Conservation (phyloP, 1,140 invertebrate genomes). For the Drosophila murphyi region DNA sequence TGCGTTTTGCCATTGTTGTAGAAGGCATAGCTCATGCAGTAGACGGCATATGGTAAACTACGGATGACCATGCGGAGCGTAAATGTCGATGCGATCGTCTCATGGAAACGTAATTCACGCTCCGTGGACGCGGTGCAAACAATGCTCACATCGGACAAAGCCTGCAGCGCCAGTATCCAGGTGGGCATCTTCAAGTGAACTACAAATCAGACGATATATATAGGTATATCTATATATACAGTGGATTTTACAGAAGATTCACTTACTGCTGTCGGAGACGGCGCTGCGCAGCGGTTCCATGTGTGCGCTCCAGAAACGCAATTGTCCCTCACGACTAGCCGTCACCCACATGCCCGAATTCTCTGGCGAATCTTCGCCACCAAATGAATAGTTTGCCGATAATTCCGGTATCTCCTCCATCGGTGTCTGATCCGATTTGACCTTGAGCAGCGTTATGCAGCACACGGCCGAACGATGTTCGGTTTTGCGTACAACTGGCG, state of each 20-base stretch:
- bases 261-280: constrained; percentile 87
- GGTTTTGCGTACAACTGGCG: constrained; percentile 86
- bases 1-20: constrained; percentile 85
- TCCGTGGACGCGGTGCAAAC: constrained; percentile 89
- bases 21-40: constrained; percentile 88
- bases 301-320: constrained; percentile 89
- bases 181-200: constrained; percentile 86
- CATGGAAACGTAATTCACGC: constrained; percentile 89
- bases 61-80: constrained; percentile 87
- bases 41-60: constrained; percentile 85
- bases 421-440: constrained; percentile 85
- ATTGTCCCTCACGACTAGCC: constrained; percentile 88
- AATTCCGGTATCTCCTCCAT: constrained; percentile 47
- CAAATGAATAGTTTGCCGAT: constrained; percentile 50
- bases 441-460: constrained; percentile 84
- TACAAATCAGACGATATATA: constrained; percentile 45
- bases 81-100: constrained; percentile 89
- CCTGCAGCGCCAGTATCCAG: constrained; percentile 88
- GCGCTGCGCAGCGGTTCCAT: constrained; percentile 87
- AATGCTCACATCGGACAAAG: constrained; percentile 89
- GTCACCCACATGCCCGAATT: constrained; percentile 88
- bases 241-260: neutral
- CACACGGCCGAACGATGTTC: constrained; percentile 87
- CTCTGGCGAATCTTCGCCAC: constrained; percentile 71
- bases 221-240: neutral